Percentiles rank a stretch among this genome's conserved stretches.
Evolutionary conservation across 2,888 invertebrate genomes (phyloP).

Genomic region (Lissonota sp.): DNA sequence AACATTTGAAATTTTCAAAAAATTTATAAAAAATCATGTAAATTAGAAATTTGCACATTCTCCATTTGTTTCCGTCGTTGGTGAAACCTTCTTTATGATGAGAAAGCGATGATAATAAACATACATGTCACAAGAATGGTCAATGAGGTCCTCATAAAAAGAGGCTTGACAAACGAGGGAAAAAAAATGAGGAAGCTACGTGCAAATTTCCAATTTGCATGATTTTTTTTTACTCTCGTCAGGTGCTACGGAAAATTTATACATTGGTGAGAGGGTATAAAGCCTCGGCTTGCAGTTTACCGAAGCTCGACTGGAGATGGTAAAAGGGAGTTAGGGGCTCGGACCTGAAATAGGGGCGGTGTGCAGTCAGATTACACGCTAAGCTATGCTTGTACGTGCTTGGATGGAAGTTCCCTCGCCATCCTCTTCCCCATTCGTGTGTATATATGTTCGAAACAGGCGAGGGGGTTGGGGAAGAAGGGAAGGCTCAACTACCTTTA

Average conservation of each 20-base stretch:
- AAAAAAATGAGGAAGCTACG: too few relatives aligned
- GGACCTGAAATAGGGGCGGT: slow-evolving; percentile 79
- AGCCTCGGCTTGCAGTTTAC: slow-evolving; percentile 68
- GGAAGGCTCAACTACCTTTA: slow-evolving; percentile 68
- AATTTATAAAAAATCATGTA: too few relatives aligned
- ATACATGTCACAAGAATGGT: too few relatives aligned
- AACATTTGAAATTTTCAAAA: too few relatives aligned
- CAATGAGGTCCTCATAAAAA: too few relatives aligned
- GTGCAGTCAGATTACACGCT: slow-evolving; percentile 83
- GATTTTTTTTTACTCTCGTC: slow-evolving; percentile 80
- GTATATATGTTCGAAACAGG: slow-evolving; percentile 38
- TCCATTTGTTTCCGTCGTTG: too few relatives aligned
- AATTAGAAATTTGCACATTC: too few relatives aligned
- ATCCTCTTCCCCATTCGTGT: slow-evolving; percentile 54
- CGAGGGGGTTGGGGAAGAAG: not conserved
- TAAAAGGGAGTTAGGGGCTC: slow-evolving; percentile 60
- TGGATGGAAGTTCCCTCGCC: slow-evolving; percentile 78
- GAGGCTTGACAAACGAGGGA: slow-evolving; percentile 29
- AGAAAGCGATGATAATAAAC: too few relatives aligned
- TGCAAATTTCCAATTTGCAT: too few relatives aligned
- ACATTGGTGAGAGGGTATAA: slow-evolving; percentile 50
- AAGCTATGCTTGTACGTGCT: slow-evolving; percentile 84
- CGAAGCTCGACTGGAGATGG: slow-evolving; percentile 44
- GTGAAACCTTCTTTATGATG: too few relatives aligned
- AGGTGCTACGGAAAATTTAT: slow-evolving; percentile 72